Percentiles rank a stretch among this genome's conserved stretches.
Evolutionary conservation across 2,113 vertebrate genomes (phyloP).

Genomic region (Chiloscyllium plagiosum): DNA sequence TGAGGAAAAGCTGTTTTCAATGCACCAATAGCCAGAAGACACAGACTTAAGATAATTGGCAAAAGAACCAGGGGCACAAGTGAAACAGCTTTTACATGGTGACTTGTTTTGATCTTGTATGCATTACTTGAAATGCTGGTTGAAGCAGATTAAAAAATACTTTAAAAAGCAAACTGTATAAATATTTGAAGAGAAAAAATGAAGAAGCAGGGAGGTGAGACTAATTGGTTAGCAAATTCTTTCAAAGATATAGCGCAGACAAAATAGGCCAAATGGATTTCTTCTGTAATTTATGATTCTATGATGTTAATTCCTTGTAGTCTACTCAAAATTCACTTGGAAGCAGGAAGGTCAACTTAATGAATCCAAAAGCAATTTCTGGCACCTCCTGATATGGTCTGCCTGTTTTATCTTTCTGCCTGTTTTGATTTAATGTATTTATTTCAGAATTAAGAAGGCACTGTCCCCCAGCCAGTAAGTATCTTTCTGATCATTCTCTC

Average conservation of each 20-base stretch:
- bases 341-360: background rate
- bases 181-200: too few relatives aligned
- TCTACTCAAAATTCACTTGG: background rate
- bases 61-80: background rate
- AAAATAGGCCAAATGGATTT: background rate
- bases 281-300: background rate
- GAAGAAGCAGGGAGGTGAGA: too few relatives aligned
- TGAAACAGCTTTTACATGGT: background rate
- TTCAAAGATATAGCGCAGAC: background rate
- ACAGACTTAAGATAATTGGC: background rate
- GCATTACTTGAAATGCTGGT: background rate
- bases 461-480: background rate
- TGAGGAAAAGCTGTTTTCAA: background rate
- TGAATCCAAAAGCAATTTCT: background rate
- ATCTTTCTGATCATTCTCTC: conserved; percentile 12
- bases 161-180: background rate
- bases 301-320: background rate
- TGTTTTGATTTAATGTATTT: background rate
- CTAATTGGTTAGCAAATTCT: background rate
- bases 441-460: background rate
- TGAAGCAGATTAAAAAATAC: background rate
- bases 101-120: background rate
- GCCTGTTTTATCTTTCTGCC: background rate
- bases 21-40: background rate
- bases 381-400: background rate